Evolutionary conservation across 2,888 invertebrate species (phyloP).

Genomic region (Agrotis exclamationis): DNA sequence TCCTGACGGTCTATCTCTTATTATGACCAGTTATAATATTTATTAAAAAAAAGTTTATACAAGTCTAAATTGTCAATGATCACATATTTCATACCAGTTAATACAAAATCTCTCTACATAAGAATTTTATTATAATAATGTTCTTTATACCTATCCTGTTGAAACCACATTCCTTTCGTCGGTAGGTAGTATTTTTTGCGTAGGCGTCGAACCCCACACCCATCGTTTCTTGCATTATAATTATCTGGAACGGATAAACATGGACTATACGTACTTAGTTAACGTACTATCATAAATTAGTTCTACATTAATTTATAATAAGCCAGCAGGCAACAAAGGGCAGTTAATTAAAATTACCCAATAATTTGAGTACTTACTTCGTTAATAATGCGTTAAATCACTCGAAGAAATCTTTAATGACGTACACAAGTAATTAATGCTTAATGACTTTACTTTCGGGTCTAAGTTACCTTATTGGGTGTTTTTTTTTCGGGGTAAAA

Average conservation of each 20-base stretch:
- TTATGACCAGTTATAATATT: neutral
- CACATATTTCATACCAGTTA: slow-evolving; percentile 2
- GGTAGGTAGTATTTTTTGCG: slow-evolving; percentile 57
- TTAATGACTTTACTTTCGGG: slow-evolving; percentile 2
- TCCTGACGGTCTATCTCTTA: neutral
- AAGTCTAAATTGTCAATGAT: neutral
- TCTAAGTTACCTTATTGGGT: neutral
- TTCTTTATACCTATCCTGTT: slow-evolving; percentile 48
- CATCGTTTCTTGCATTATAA: slow-evolving; percentile 69
- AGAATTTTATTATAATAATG: slow-evolving; percentile 39
- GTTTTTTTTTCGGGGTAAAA: no score
- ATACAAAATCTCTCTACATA: slow-evolving; percentile 17
- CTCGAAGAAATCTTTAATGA: slow-evolving; percentile 25
- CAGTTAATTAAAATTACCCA: slow-evolving; percentile 41
- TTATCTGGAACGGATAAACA: slow-evolving; percentile 71
- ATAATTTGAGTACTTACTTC: slow-evolving; percentile 19
- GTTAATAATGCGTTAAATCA: slow-evolving; percentile 12
- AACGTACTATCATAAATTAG: slow-evolving; percentile 56
- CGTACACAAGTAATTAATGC: slow-evolving; percentile 5
- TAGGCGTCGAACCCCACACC: slow-evolving; percentile 70
- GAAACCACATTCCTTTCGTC: slow-evolving; percentile 60
- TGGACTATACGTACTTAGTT: slow-evolving; percentile 49
- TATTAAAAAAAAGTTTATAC: neutral
- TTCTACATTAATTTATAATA: slow-evolving; percentile 48
- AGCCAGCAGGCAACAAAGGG: slow-evolving; percentile 27